These are phyloP conservation scores for Octodon degus DNA, from an alignment of 2,113 vertebrate species.

Conservation along the genomic window DNA sequence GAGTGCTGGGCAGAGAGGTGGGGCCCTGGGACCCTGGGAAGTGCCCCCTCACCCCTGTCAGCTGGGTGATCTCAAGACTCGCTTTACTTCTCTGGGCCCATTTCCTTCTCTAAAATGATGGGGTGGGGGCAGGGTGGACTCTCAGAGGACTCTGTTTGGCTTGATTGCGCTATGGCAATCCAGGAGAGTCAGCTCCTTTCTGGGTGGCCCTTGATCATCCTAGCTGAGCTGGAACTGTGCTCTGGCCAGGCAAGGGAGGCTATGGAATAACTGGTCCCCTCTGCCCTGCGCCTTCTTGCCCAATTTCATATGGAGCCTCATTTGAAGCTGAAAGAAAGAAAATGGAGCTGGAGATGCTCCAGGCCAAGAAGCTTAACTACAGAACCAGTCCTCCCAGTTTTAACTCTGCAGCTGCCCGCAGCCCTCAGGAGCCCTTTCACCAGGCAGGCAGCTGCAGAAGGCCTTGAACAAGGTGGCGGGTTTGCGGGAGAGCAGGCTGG, in stretches of 20 bases:
- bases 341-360: conserved; percentile 58
- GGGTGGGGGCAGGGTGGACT: background rate
- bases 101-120: background rate
- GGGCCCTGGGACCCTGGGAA: background rate
- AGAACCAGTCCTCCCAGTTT: conserved; percentile 77
- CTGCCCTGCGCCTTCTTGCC: background rate
- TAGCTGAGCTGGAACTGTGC: background rate
- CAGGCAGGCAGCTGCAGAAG: background rate
- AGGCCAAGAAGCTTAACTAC: conserved; percentile 39
- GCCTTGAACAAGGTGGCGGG: conserved; percentile 42
- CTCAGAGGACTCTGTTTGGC: background rate
- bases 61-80: background rate
- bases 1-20: background rate
- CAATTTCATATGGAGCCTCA: conserved; percentile 9
- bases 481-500: background rate
- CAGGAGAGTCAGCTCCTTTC: background rate
- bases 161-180: background rate
- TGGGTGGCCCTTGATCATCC: background rate
- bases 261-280: background rate
- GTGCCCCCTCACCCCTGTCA: background rate
- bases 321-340: conserved; percentile 54
- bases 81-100: background rate
- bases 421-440: background rate
- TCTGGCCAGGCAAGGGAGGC: background rate
- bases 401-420: background rate